Percentiles rank a stretch among this genome's conserved stretches.
These are phyloP conservation scores for Saccostrea echinata DNA, from an alignment of 1,140 invertebrate genomes.

Conservation along the genomic window DNA sequence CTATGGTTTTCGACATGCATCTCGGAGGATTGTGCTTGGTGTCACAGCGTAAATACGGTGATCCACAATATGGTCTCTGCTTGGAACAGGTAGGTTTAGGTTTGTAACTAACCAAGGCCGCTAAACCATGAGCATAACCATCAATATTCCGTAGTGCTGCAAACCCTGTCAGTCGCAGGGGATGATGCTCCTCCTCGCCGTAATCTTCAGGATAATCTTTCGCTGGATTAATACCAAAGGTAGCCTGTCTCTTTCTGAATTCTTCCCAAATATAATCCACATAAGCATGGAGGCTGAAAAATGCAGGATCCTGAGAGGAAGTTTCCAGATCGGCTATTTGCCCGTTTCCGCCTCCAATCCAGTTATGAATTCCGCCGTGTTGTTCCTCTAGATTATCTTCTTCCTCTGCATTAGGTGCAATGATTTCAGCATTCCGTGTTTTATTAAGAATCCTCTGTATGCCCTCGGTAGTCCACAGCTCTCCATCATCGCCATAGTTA, in stretches of 20 bases:
- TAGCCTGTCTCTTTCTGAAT: conserved; percentile 66
- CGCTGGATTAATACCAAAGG: conserved; percentile 56
- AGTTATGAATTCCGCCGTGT: conserved; percentile 69
- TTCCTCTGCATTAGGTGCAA: conserved; percentile 52
- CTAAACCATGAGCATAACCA: conserved; percentile 64
- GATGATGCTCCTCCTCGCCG: conserved; percentile 45
- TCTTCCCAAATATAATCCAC: conserved; percentile 76
- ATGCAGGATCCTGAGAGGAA: conserved; percentile 77
- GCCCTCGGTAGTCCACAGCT: conserved; percentile 50
- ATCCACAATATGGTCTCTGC: conserved; percentile 63
- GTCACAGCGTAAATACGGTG: conserved; percentile 60
- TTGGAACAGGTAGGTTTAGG: conserved; percentile 62
- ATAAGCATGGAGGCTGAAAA: conserved; percentile 79
- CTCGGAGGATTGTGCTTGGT: conserved; percentile 22
- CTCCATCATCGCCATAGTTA: conserved; percentile 49
- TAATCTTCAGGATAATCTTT: conserved; percentile 54
- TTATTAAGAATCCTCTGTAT: conserved; percentile 54
- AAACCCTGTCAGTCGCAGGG: conserved; percentile 61
- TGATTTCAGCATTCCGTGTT: conserved; percentile 55
- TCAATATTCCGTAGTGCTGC: conserved; percentile 59
- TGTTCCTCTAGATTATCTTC: conserved; percentile 67
- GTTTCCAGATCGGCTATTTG: conserved; percentile 68
- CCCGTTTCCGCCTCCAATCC: conserved; percentile 64
- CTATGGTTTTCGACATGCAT: conserved; percentile 52
- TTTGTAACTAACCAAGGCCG: conserved; percentile 63